Conservation (phyloP, 2,113 vertebrate species). For the Hydrolagus affinis region DNA sequence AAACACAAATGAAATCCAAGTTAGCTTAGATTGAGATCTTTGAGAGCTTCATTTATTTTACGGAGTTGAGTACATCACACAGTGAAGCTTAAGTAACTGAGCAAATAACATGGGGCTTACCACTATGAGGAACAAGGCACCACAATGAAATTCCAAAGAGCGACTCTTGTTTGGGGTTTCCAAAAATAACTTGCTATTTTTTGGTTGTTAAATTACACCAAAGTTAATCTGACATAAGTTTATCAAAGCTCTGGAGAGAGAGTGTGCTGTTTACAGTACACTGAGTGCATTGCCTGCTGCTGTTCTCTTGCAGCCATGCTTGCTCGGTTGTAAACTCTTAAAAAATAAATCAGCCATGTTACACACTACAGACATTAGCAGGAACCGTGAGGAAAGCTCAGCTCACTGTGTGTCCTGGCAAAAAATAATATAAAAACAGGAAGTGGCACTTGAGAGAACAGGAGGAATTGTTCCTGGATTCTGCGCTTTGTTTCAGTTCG, state of each 20-base stretch:
- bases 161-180: background rate
- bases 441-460: background rate
- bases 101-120: background rate
- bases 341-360: background rate
- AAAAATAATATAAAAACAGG: background rate
- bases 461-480: slow-evolving; percentile 1
- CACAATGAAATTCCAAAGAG: too few relatives aligned
- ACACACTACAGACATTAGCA: too few relatives aligned
- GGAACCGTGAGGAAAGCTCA: background rate
- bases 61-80: background rate
- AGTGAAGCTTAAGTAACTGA: background rate
- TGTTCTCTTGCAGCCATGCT: background rate
- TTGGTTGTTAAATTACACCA: background rate
- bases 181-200: background rate
- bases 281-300: background rate
- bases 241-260: background rate
- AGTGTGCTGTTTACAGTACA: background rate
- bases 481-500: too few relatives aligned
- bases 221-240: background rate
- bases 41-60: background rate
- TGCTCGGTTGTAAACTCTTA: background rate
- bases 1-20: background rate
- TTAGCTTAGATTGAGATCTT: background rate
- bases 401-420: background rate
- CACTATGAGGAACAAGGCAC: background rate